Conservation (phyloP, 2,888 invertebrate species). For the Apoda limacodes region DNA sequence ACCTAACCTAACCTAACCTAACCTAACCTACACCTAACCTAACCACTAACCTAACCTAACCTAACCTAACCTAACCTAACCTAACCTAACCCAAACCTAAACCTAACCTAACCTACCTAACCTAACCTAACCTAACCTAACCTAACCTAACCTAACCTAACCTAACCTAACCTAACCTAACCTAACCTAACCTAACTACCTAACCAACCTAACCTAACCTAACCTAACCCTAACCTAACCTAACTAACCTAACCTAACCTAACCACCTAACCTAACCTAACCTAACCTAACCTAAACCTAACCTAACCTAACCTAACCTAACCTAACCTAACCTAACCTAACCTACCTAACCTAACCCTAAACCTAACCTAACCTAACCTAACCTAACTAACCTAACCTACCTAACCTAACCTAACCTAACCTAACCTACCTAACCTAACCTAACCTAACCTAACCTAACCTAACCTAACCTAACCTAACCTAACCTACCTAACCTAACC, state of each 20-base stretch:
- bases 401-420: constrained; percentile 20
- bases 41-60: constrained; percentile 16
- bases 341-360: too few relatives aligned
- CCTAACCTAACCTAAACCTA: constrained; percentile 16
- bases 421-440: constrained; percentile 20
- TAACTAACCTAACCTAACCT: constrained; percentile 15
- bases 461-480: constrained; percentile 17
- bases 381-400: constrained; percentile 18
- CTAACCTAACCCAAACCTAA: constrained; percentile 16
- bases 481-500: constrained; percentile 15
- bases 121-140: constrained; percentile 22
- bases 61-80: constrained; percentile 16
- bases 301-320: constrained; percentile 18
- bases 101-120: constrained; percentile 14
- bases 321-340: constrained; percentile 12
- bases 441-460: constrained; percentile 17
- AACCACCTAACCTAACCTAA: constrained; percentile 16
- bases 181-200: constrained; percentile 14
- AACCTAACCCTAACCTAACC: constrained; percentile 14
- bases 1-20: constrained; percentile 16
- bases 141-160: constrained; percentile 16
- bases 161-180: constrained; percentile 16
- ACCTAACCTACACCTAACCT: constrained; percentile 16
- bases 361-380: constrained; percentile 16
- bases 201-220: constrained; percentile 14